Percentiles rank a stretch among this genome's conserved stretches.
phyloP scores from a whole-genome alignment of 2,888 invertebrate genomes.

The Scaptomyza tumidula region DNA sequence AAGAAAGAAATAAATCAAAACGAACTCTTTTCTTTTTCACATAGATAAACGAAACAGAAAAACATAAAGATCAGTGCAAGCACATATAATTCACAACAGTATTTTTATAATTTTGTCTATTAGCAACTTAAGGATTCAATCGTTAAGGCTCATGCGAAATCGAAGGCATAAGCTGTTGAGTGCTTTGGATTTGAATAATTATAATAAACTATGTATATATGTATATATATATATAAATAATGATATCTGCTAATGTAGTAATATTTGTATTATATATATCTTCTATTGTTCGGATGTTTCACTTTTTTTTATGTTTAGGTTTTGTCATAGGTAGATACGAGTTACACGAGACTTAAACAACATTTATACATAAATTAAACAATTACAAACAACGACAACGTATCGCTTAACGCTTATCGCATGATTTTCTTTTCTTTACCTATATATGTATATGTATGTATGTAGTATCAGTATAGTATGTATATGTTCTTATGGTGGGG shows the following conservation, averaged over 20 bases:
- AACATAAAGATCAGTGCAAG: conserved; percentile 27
- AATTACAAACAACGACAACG: conserved; percentile 72
- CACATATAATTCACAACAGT: conserved; percentile 31
- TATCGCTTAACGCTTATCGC: conserved; percentile 35
- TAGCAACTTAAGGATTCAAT: conserved; percentile 40
- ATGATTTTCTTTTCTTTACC: conserved; percentile 9
- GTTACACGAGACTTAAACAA: conserved; percentile 60
- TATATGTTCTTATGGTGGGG: conserved; percentile 65
- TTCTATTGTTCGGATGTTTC: conserved; percentile 24
- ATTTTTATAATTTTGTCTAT: conserved; percentile 18
- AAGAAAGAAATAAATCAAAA: conserved; percentile 15
- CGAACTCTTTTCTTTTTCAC: neutral
- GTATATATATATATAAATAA: conserved; percentile 25
- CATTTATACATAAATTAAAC: conserved; percentile 73
- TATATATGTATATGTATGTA: conserved; percentile 25
- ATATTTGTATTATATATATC: conserved; percentile 24
- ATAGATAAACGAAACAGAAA: conserved; percentile 10
- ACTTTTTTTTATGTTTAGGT: conserved; percentile 6
- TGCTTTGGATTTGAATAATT: conserved; percentile 31
- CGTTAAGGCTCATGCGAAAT: conserved; percentile 35
- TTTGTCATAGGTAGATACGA: conserved; percentile 42
- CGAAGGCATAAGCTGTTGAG: conserved; percentile 35
- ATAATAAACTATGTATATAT: conserved; percentile 16
- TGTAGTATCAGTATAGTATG: conserved; percentile 33
- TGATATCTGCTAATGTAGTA: conserved; percentile 19